Evolutionary conservation across 1,140 invertebrate species (phyloP).

Genomic region (Octopus sinensis): DNA sequence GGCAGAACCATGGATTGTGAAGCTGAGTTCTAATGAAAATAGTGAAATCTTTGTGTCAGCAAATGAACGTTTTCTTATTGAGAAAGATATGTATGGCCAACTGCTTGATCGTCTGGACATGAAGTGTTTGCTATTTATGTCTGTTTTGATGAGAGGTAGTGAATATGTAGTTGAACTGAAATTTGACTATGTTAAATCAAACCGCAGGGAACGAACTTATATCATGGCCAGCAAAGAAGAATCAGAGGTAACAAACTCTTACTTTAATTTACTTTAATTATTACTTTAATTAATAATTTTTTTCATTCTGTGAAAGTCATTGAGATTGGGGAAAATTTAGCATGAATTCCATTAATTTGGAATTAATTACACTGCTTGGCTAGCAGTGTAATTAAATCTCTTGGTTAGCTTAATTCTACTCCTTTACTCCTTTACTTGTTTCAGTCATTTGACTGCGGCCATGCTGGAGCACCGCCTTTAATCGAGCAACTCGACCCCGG

Average conservation of each 20-base stretch:
- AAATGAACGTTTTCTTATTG: constrained; percentile 39
- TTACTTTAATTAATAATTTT: too few relatives aligned
- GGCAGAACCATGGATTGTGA: constrained; percentile 46
- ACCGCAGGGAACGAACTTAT: constrained; percentile 37
- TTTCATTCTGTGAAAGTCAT: too few relatives aligned
- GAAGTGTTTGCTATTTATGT: constrained; percentile 28
- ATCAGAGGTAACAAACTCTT: constrained; percentile 28
- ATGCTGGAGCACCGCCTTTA: too few relatives aligned
- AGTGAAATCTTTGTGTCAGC: constrained; percentile 37
- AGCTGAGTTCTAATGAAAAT: constrained; percentile 27
- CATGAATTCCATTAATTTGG: too few relatives aligned
- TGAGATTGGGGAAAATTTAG: too few relatives aligned
- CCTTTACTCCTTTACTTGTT: too few relatives aligned
- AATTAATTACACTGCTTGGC: too few relatives aligned
- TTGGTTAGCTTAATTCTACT: too few relatives aligned
- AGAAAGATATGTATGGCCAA: constrained; percentile 40
- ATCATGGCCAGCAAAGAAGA: constrained; percentile 37
- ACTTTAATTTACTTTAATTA: too few relatives aligned
- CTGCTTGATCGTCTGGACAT: constrained; percentile 37
- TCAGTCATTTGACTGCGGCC: too few relatives aligned
- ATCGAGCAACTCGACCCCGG: too few relatives aligned
- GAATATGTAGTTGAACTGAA: constrained; percentile 23
- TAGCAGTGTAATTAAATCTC: too few relatives aligned
- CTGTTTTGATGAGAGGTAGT: neutral
- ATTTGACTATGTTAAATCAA: constrained; percentile 45